Conservation (phyloP, 2,797 vertebrate genomes). For the Paguma larvata region DNA sequence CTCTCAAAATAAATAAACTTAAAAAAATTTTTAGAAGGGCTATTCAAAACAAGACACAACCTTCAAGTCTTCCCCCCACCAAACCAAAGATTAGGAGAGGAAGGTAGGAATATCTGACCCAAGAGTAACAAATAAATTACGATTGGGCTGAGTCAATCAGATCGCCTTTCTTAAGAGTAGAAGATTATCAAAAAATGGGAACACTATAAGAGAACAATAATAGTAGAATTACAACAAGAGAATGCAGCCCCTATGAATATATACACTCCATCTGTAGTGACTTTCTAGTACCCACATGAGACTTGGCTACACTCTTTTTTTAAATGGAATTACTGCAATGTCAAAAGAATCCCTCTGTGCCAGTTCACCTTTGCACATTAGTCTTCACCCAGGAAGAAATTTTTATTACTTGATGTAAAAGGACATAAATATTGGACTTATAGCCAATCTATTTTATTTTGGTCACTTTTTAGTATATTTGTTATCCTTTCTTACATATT, state of each 20-base stretch:
- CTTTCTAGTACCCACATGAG: background rate
- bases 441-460: background rate
- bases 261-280: background rate
- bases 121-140: background rate
- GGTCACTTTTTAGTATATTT: background rate
- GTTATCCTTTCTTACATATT: background rate
- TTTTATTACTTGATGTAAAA: background rate
- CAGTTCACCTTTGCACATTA: background rate
- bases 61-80: background rate
- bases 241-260: background rate
- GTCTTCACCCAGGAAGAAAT: background rate
- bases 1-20: too few species aligned
- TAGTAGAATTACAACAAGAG: too few species aligned
- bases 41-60: background rate
- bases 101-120: background rate
- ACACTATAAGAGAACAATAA: background rate
- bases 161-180: background rate
- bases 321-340: background rate
- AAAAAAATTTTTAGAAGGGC: background rate
- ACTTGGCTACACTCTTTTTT: background rate
- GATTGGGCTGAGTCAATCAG: background rate
- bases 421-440: background rate
- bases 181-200: background rate
- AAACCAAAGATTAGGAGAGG: background rate
- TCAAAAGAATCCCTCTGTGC: background rate